Evolutionary conservation across 92 coral and sea anemone genomes (phyloP), one percentile per base, ranked within the genome.

Genomic region (Phymanthus crucifer): DNA sequence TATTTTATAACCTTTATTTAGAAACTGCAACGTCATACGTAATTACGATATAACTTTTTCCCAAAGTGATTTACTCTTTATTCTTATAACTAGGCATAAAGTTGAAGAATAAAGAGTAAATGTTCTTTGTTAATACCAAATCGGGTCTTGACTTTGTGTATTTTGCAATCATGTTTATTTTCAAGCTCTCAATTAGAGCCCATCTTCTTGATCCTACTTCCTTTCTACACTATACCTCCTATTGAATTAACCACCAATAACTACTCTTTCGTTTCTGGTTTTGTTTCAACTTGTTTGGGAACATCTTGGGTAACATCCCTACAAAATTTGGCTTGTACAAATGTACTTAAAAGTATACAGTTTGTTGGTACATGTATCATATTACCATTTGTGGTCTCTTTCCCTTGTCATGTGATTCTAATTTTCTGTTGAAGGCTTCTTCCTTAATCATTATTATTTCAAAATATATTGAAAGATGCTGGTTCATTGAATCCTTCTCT

Each of bases 1-100:
- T 65, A 48, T 71, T n/a, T n/a, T 34, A 21, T 74, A 17, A 71
- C 45, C 40, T 67, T 71, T 58, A 33, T 46, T 74, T 66, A 76
- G 43, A 17, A 24, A 21, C 57, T 58, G 80, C 86, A 72, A 82
- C 86, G 86, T 82, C 86, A 82, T 47, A 73, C 16, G 74, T 72
- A 52, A 61, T 47, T 50, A 71, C 48, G 32, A 34, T n/a, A 65
- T 35, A 58, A 37, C 64, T 6, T 26, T 52, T 6, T 82, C 11
- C 26, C 4, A 74, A 11, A 26, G 18, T 37, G 34, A 48, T 29
- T 75, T 46, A 9, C 56, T 32, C n/a, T 12, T 61, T 61, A 24
- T 54, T 54, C 64, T 54, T 54, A 13, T 29, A 11, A 9, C 10
- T 7, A 26, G 29, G 26, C 36, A 10, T 29, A 24, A 27, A 61